Percentiles rank a stretch among this genome's conserved stretches.
phyloP scores from a whole-genome alignment of 2,888 invertebrate genomes.

The Lysandra bellargus region DNA sequence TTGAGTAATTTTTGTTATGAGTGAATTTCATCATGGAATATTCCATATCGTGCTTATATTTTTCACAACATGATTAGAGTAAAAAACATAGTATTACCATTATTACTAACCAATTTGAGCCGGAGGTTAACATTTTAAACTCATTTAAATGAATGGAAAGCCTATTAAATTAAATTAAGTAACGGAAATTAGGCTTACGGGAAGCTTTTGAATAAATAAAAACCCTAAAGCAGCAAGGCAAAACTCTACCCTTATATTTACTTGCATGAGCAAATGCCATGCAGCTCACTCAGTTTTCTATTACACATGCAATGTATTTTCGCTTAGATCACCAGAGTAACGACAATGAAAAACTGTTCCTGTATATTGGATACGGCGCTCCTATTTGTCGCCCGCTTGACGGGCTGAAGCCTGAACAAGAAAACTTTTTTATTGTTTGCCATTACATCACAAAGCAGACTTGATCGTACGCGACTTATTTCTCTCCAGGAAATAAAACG shows the following conservation, averaged over 20 bases:
- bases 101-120: too few species aligned
- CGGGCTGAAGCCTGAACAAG: slow-evolving; percentile 43
- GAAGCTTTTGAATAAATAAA: not conserved
- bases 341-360: slow-evolving; percentile 22
- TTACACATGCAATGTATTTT: slow-evolving; percentile 15
- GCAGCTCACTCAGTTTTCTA: not conserved
- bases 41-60: slow-evolving; percentile 1
- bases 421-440: slow-evolving; percentile 43
- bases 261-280: not conserved
- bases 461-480: slow-evolving; percentile 35
- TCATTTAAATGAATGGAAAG: not conserved
- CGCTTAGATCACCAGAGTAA: slow-evolving; percentile 11
- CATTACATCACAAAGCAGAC: slow-evolving; percentile 40
- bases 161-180: not conserved
- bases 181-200: not conserved
- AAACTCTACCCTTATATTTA: too few species aligned
- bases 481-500: slow-evolving; percentile 21
- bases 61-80: not conserved
- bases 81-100: too few species aligned
- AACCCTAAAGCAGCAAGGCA: not conserved
- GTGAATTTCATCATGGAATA: not conserved
- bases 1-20: slow-evolving; percentile 19
- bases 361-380: slow-evolving; percentile 38
- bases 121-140: not conserved
- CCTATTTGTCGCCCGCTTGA: slow-evolving; percentile 42